phyloP scores from a whole-genome alignment of 2,797 vertebrate genomes.

The Nannoperca australis region DNA sequence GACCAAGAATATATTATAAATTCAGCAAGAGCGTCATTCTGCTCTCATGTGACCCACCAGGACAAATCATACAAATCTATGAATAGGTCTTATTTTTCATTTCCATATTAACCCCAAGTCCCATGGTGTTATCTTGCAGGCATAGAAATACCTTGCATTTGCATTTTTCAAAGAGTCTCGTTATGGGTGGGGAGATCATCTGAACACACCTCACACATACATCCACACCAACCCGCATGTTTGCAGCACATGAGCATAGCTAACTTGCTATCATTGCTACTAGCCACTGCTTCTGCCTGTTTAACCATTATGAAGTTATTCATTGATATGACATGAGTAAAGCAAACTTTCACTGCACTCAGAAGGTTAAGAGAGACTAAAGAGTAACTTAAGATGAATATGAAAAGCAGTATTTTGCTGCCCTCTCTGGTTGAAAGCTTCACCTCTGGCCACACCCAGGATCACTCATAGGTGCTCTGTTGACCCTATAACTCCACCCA shows the following conservation, averaged over 20 bases:
- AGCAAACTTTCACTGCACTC: neutral
- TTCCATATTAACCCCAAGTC: conserved; percentile 28
- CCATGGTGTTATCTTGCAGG: conserved; percentile 11
- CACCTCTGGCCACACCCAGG: neutral
- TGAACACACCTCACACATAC: conserved; percentile 7
- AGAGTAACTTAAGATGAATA: too few relatives aligned
- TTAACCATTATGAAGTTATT: neutral
- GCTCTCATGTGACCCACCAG: conserved; percentile 45
- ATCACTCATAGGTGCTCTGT: neutral
- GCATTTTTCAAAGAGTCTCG: conserved; percentile 31
- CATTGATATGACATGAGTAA: neutral
- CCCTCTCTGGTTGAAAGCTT: neutral
- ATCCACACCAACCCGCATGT: conserved; percentile 1
- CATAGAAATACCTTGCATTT: conserved; percentile 15
- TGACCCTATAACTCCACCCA: neutral
- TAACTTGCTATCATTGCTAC: neutral
- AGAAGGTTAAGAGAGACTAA: too few relatives aligned
- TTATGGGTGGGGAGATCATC: conserved; percentile 21
- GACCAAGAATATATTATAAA: conserved; percentile 10
- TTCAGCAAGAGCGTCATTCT: conserved; percentile 10
- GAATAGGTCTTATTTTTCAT: conserved; percentile 42
- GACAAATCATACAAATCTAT: conserved; percentile 43
- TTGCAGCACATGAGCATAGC: neutral
- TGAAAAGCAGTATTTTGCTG: neutral
- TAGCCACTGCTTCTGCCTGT: neutral